Evolutionary conservation across 2,113 vertebrate genomes (phyloP).

Genomic region (Paratilapia polleni): DNA sequence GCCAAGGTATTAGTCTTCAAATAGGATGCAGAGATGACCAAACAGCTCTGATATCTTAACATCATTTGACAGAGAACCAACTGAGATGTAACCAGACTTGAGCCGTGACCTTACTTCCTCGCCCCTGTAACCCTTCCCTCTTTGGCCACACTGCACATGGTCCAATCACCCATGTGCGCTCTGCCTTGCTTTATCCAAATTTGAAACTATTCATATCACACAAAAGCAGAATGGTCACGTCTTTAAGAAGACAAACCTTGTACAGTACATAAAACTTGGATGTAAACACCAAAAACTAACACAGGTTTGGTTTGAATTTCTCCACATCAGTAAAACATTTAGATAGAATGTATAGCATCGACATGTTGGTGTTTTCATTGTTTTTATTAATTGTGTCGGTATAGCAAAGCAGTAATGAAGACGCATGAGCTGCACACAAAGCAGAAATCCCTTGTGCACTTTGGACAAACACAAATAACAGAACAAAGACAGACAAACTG

Average conservation of each 20-base stretch:
- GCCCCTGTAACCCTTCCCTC: background rate
- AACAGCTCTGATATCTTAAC: background rate
- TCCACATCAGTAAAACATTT: background rate
- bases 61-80: background rate
- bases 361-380: constrained; percentile 34
- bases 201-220: constrained; percentile 29
- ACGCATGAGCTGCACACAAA: constrained; percentile 44
- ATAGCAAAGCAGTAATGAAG: constrained; percentile 35
- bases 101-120: constrained; percentile 25
- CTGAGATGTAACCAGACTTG: constrained; percentile 7
- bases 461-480: constrained; percentile 34
- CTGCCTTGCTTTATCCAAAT: constrained; percentile 55
- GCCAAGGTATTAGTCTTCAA: constrained; percentile 15
- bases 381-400: constrained; percentile 39
- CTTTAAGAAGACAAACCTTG: constrained; percentile 38
- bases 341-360: constrained; percentile 42
- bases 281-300: constrained; percentile 30
- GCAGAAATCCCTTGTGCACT: constrained; percentile 59
- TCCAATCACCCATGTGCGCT: background rate
- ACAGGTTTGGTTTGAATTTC: background rate
- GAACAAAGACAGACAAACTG: constrained; percentile 23
- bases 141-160: background rate
- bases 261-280: constrained; percentile 24
- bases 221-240: constrained; percentile 54
- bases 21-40: constrained; percentile 15